A percentile compares a stretch with the other conserved stretches of the same genome.
These are phyloP conservation scores for Caenorhabditis afra DNA, from an alignment of 2,888 invertebrate species.

Conservation along the genomic window DNA sequence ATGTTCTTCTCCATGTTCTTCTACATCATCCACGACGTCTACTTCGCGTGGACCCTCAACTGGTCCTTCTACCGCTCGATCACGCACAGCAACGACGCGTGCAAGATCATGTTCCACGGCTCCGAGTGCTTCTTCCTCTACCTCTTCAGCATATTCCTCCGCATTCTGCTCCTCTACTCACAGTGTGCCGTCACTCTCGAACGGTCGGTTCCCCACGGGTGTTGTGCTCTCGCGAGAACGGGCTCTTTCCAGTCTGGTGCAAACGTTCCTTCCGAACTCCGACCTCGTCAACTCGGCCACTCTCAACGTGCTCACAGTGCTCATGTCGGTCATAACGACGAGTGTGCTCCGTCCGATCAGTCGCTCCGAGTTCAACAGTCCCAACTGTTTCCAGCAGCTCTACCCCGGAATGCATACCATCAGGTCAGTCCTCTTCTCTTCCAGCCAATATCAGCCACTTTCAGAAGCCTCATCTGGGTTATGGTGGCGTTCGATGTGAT, in stretches of 20 bases:
- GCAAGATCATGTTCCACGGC: slow-evolving; percentile 43
- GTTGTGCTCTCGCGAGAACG: too few species aligned
- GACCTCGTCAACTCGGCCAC: slow-evolving; percentile 32
- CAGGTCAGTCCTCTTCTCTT: background rate
- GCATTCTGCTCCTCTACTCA: slow-evolving; percentile 24
- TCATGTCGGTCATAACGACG: slow-evolving; percentile 25
- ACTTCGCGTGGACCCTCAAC: slow-evolving; percentile 27
- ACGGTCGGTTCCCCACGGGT: slow-evolving; percentile 11
- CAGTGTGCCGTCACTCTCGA: slow-evolving; percentile 38
- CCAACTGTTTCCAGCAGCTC: slow-evolving; percentile 45
- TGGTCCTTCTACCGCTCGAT: slow-evolving; percentile 40
- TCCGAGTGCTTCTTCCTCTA: slow-evolving; percentile 38
- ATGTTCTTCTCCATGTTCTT: slow-evolving; percentile 43
- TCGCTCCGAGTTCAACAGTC: slow-evolving; percentile 11
- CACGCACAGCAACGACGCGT: background rate
- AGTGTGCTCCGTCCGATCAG: slow-evolving; percentile 4
- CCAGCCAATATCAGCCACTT: too few species aligned
- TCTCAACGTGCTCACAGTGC: slow-evolving; percentile 13
- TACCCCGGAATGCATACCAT: slow-evolving; percentile 29
- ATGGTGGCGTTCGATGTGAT: slow-evolving; percentile 28
- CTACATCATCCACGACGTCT: slow-evolving; percentile 41
- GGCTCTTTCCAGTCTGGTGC: slow-evolving; percentile 26
- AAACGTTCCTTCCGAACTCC: slow-evolving; percentile 28
- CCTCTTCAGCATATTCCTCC: slow-evolving; percentile 30
- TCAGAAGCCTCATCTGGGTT: slow-evolving; percentile 27